Evolutionary conservation across 1,140 invertebrate genomes (phyloP), one percentile per base, ranked within the genome.

Genomic region (Drosophila pachea): DNA sequence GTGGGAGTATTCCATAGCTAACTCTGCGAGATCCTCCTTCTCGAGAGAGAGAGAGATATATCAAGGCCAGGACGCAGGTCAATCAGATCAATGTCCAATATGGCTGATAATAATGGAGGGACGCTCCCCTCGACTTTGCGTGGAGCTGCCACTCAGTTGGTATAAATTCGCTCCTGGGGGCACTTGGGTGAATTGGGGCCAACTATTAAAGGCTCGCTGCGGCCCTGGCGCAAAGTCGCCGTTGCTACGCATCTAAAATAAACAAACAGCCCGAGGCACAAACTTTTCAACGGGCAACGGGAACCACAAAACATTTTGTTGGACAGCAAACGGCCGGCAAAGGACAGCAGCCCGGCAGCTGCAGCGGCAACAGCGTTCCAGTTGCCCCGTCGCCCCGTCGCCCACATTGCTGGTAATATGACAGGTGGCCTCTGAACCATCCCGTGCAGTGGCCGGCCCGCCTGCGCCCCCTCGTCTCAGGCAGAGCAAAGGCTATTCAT

Each of bases 261-360:
- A 84, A 84, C 79, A 84, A 86, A 70, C 79, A 73, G 78, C 62
- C 62, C 63, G 71, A 53, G 68, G 70, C 73, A 66, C 68, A 84
- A 84, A 79, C 76, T 84, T 76, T 68, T 62, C 74, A 75, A 66
- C 59, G 78, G 74, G 72, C 74, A 78, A 82, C 73, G 68, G 79
- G 81, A 84, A 86, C 81, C 81, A 86, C 81, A 86, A 86, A 86
- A 86, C 81, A 86, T 86, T 86, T 86, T 86, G 81, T 86, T 86
- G 81, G 81, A 86, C 81, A 84, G 76, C 79, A 77, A 82, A 84
- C 77, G 67, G 76, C 82, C 76, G 77, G 73, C 81, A 86, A 76
- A 81, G 81, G 81, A 84, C 69, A 74, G 56, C 78, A 75, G 56
- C 78, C 66, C 65, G 36, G 56, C 62, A 11, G 8, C 47, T 40